Evolutionary conservation across 2,888 invertebrate genomes (phyloP).

Genomic region (Hirtodrosophila trivittata): DNA sequence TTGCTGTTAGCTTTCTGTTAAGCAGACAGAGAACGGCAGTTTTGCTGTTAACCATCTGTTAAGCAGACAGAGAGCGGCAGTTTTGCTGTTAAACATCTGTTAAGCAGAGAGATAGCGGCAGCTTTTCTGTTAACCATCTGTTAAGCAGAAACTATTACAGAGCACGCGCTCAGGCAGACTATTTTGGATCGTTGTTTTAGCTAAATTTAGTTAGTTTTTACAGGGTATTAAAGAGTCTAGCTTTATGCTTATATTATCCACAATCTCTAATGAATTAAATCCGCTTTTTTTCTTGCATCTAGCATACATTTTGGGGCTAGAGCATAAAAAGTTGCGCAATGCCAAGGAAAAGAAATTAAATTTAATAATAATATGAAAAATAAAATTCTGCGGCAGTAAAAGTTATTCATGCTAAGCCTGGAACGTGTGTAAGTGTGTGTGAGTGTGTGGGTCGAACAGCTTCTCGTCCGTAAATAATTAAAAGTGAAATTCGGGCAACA

Average conservation of each 20-base stretch:
- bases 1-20: no score
- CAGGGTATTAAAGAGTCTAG: conserved; percentile 3
- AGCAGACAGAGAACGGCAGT: no score
- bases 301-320: conserved; percentile 30
- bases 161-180: no score
- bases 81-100: no score
- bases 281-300: not conserved
- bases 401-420: conserved; percentile 10
- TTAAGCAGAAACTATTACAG: no score
- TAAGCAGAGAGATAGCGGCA: no score
- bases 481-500: conserved; percentile 32
- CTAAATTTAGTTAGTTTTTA: conserved; percentile 2
- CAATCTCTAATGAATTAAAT: conserved; percentile 35
- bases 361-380: conserved; percentile 8
- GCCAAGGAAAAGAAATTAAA: conserved; percentile 4
- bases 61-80: no score
- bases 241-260: not conserved
- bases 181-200: no score
- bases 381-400: conserved; percentile 7
- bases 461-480: conserved; percentile 51
- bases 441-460: conserved; percentile 12
- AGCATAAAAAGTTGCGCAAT: conserved; percentile 32
- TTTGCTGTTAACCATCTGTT: no score
- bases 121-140: no score
- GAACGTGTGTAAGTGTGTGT: not conserved